Conservation (phyloP, 2,113 vertebrate genomes). For the Albula glossodonta region DNA sequence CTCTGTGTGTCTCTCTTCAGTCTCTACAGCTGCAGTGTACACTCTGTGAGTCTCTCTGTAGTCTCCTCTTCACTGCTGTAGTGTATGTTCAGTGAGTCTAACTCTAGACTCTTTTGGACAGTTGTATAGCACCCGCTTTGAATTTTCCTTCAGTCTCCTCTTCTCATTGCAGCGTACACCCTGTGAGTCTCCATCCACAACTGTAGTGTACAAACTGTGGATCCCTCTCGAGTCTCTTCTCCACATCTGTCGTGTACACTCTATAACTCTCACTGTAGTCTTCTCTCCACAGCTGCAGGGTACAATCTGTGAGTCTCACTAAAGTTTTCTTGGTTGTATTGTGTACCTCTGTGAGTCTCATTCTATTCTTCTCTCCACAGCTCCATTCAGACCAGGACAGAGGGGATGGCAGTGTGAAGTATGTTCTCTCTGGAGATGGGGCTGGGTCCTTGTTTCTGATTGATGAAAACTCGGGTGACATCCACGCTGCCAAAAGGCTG, state of each 20-base stretch:
- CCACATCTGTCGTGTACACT: not conserved
- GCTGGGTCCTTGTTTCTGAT: slow-evolving; percentile 92
- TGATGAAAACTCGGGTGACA: slow-evolving; percentile 96
- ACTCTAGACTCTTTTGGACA: too few species aligned
- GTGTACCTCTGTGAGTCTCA: not conserved
- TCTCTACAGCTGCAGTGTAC: too few species aligned
- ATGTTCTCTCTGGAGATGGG: slow-evolving; percentile 91
- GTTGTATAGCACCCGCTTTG: too few species aligned
- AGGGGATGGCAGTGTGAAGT: slow-evolving; percentile 91
- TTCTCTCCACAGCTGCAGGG: not conserved
- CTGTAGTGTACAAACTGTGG: not conserved
- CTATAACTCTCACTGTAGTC: not conserved
- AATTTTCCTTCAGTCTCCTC: not conserved
- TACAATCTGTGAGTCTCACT: not conserved
- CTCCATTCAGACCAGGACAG: slow-evolving; percentile 96
- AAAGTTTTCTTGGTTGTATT: not conserved
- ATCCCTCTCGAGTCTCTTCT: not conserved
- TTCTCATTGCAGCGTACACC: not conserved
- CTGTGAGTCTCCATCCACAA: not conserved
- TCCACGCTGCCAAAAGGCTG: slow-evolving; percentile 93
- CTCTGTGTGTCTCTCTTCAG: not conserved
- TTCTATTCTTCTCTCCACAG: slow-evolving; percentile 58
- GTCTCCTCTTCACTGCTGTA: too few species aligned
- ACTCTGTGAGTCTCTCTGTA: too few species aligned
- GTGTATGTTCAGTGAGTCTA: too few species aligned